Percentiles rank a stretch among this genome's conserved stretches.
Evolutionary conservation across 1,140 invertebrate species (phyloP).

Genomic region (Sarcophaga peregrina): DNA sequence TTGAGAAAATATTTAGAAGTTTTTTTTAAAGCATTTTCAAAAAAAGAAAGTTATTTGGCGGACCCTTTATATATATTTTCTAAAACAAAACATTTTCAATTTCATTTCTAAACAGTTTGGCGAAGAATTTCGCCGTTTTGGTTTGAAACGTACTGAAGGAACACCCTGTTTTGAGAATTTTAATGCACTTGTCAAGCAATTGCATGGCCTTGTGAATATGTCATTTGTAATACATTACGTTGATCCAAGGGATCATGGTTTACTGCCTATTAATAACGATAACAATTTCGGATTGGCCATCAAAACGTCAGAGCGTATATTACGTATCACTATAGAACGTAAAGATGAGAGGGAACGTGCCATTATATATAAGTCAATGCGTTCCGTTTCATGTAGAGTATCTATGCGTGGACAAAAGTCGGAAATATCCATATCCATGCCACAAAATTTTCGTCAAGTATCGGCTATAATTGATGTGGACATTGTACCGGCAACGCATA

Average conservation of each 20-base stretch:
- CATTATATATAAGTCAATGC: slow-evolving; percentile 74
- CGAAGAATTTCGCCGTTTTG: slow-evolving; percentile 96
- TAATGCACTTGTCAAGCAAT: slow-evolving; percentile 80
- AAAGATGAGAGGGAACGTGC: slow-evolving; percentile 82
- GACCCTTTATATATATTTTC: background rate
- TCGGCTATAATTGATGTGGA: slow-evolving; percentile 99
- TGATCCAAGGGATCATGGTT: slow-evolving; percentile 93
- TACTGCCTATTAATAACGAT: slow-evolving; percentile 98
- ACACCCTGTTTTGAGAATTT: slow-evolving; percentile 89
- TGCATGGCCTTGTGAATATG: slow-evolving; percentile 86
- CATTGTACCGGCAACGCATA: slow-evolving; percentile 96
- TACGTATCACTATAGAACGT: slow-evolving; percentile 91
- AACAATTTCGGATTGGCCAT: slow-evolving; percentile 92
- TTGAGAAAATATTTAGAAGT: too few relatives aligned
- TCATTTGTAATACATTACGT: slow-evolving; percentile 95
- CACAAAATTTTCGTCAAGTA: slow-evolving; percentile 96
- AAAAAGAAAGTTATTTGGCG: too few relatives aligned
- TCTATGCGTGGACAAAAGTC: slow-evolving; percentile 85
- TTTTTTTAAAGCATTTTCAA: too few relatives aligned
- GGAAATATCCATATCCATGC: slow-evolving; percentile 90
- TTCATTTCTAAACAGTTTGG: slow-evolving; percentile 78
- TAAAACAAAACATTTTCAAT: background rate
- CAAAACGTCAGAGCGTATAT: slow-evolving; percentile 83
- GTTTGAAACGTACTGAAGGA: slow-evolving; percentile 78
- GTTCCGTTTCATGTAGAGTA: slow-evolving; percentile 84